A percentile compares a stretch with the other conserved stretches of the same genome.
Conservation (phyloP, 2,797 vertebrate species). For the Manis javanica region DNA sequence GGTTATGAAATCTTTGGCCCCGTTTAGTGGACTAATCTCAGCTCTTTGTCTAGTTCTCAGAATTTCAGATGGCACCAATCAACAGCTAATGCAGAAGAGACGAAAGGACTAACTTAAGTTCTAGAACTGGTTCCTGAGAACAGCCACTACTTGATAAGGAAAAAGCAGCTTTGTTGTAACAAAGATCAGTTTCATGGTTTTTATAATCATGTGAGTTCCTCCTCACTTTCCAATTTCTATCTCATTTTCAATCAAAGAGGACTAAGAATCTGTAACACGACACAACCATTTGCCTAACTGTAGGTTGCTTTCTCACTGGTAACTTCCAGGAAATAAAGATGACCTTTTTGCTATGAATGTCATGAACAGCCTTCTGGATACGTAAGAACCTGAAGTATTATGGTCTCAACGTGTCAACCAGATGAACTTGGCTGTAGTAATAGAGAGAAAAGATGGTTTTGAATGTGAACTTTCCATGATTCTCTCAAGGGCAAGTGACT, state of each 20-base stretch:
- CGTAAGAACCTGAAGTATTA: background rate
- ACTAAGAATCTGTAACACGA: constrained; percentile 34
- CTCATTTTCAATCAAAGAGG: constrained; percentile 51
- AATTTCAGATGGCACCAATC: constrained; percentile 27
- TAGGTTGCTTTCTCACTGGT: constrained; percentile 28
- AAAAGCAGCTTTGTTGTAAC: constrained; percentile 36
- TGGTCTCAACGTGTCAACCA: background rate
- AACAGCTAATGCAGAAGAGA: constrained; percentile 28
- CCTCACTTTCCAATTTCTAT: constrained; percentile 16
- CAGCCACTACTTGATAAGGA: background rate
- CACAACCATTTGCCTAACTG: constrained; percentile 27
- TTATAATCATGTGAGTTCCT: constrained; percentile 41
- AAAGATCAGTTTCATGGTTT: constrained; percentile 20
- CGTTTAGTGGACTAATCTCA: background rate
- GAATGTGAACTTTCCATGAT: background rate
- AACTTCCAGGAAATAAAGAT: constrained; percentile 35
- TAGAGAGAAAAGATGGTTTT: background rate
- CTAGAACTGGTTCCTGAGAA: constrained; percentile 14
- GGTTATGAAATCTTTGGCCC: background rate
- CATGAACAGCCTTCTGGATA: background rate
- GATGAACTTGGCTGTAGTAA: background rate
- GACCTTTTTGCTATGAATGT: background rate
- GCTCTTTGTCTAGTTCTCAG: background rate
- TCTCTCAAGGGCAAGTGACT: constrained; percentile 33
- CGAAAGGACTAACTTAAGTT: constrained; percentile 9